Conservation (phyloP, 2,888 invertebrate genomes). For the Onchidella celtica region DNA sequence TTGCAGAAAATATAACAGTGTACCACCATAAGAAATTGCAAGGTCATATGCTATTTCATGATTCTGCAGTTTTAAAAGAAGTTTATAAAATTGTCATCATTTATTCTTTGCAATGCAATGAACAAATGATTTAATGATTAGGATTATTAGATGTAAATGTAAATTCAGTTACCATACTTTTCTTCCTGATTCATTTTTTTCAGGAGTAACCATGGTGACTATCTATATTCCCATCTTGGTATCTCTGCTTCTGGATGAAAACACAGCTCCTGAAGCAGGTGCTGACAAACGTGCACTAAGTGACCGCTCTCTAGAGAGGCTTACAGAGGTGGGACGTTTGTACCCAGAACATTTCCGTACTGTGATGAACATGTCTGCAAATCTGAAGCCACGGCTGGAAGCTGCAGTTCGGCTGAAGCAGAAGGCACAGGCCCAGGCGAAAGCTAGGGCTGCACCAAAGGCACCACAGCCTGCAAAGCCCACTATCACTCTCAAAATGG, state of each 20-base stretch:
- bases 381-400: constrained; percentile 91
- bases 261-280: constrained; percentile 73
- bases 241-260: constrained; percentile 87
- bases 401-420: constrained; percentile 89
- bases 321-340: constrained; percentile 94
- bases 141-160: no score
- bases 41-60: no score
- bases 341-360: constrained; percentile 96
- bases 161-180: no score
- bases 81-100: no score
- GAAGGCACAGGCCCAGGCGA: constrained; percentile 53
- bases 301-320: constrained; percentile 92
- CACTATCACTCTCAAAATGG: constrained; percentile 58
- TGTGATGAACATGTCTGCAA: constrained; percentile 91
- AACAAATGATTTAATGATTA: no score
- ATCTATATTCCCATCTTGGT: constrained; percentile 94
- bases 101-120: no score
- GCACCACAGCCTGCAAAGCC: constrained; percentile 62
- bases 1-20: no score
- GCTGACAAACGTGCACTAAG: constrained; percentile 83
- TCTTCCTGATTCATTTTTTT: no score
- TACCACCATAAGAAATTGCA: no score
- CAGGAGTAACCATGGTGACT: constrained; percentile 94
- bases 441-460: constrained; percentile 82
- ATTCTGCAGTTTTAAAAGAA: no score